Evolutionary conservation across 2,797 vertebrate species (phyloP).

Genomic region (Triplophysa bombifrons): DNA sequence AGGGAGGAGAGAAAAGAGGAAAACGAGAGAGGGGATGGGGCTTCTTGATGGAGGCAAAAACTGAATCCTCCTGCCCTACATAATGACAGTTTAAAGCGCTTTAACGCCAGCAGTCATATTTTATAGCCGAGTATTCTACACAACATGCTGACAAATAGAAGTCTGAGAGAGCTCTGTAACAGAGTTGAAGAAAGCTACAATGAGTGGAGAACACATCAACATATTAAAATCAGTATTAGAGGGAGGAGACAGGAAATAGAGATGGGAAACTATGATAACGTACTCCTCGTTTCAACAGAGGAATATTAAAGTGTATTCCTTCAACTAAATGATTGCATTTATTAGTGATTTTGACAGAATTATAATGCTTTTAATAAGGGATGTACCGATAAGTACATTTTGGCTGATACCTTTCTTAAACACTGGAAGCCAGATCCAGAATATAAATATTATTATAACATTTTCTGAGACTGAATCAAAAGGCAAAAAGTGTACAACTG

Average conservation of each 20-base stretch:
- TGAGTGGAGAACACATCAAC: neutral
- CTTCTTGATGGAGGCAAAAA: neutral
- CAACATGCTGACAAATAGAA: neutral
- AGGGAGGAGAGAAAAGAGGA: slow-evolving; percentile 21
- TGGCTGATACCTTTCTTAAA: too few species aligned
- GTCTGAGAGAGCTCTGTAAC: neutral
- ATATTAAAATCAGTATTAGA: neutral
- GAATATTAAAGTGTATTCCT: slow-evolving; percentile 1
- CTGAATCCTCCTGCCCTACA: slow-evolving; percentile 46
- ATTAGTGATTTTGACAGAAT: too few species aligned
- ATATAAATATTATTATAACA: too few species aligned
- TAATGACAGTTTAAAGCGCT: slow-evolving; percentile 36
- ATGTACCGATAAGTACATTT: too few species aligned
- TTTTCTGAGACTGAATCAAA: too few species aligned
- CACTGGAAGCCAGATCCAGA: too few species aligned
- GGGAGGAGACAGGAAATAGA: neutral
- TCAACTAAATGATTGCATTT: neutral
- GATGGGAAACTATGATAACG: slow-evolving; percentile 48
- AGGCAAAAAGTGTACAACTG: too few species aligned
- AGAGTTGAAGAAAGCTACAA: neutral
- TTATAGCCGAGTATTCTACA: neutral
- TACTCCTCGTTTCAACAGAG: slow-evolving; percentile 28
- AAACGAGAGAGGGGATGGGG: slow-evolving; percentile 12
- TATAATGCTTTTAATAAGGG: too few species aligned
- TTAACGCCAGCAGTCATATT: slow-evolving; percentile 1